Conservation (phyloP, 1,140 invertebrate genomes). For the Calephelis virginiensis region DNA sequence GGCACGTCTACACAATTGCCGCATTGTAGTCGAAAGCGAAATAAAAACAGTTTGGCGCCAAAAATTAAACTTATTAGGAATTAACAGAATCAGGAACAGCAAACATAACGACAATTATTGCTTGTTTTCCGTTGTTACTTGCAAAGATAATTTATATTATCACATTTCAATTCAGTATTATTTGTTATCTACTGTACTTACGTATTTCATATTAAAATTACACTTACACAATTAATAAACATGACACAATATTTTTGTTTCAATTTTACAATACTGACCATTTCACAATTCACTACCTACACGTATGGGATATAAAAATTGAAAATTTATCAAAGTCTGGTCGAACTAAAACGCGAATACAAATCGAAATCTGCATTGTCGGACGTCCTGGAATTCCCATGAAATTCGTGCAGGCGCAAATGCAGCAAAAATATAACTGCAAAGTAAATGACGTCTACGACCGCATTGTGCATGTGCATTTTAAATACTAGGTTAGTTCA, state of each 20-base stretch:
- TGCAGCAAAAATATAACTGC: conserved; percentile 75
- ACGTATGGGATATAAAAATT: background rate
- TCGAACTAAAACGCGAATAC: conserved; percentile 18
- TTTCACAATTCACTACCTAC: conserved; percentile 21
- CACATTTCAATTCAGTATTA: too few species aligned
- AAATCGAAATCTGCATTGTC: conserved; percentile 60
- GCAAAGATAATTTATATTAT: too few species aligned
- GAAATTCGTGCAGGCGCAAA: conserved; percentile 67
- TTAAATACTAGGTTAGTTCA: conserved; percentile 67
- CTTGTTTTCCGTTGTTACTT: too few species aligned
- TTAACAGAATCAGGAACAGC: too few species aligned
- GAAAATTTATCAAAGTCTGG: background rate
- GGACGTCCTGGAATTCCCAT: conserved; percentile 57
- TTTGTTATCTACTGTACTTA: too few species aligned
- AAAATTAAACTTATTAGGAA: too few species aligned
- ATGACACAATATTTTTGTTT: conserved; percentile 5
- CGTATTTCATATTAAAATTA: background rate
- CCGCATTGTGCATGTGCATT: conserved; percentile 73
- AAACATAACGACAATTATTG: too few species aligned
- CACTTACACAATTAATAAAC: conserved; percentile 15
- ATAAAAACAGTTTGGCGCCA: too few species aligned
- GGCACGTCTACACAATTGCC: too few species aligned
- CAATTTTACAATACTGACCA: conserved; percentile 19
- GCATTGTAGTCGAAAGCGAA: too few species aligned
- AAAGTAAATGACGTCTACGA: conserved; percentile 73